Evolutionary conservation across 2,888 invertebrate genomes (phyloP), one percentile per base, ranked within the genome.

Genomic region (Campoletis raptor): DNA sequence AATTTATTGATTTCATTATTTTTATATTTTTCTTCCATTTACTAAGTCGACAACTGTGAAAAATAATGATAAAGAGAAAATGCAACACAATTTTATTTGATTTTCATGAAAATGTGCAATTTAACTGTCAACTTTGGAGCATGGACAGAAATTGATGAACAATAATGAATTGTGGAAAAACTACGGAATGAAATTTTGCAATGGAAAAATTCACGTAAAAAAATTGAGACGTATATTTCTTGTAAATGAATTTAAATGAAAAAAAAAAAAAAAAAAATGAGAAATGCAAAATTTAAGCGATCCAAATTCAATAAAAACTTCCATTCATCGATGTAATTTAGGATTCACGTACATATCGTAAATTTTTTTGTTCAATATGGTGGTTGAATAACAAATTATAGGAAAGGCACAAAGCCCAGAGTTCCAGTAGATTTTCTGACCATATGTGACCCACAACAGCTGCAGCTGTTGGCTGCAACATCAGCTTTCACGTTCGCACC

Each of bases 371-470:
- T n/a, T 12, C 21, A 57, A 57, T 21, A 30, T 36, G 37, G 24
- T 9, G 12, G 73, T 66, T 18, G 81, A 73, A 73, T 66, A 66
- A 81, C 81, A 81, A 73, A 81, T 81, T 36, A 52, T 30, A 72
- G 37, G n/a, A 61, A n/a, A 64, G 18, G 30, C 81, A 66, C 64
- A 73, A 73, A 73, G 73, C 66, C 48, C 73, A 21, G 5, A 42
- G 45, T 52, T 73, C 79, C 66, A 66, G 73, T 73, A 82, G 82
- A 88, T 87, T 81, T 70, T 85, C 81, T 84, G 84, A 88, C 91
- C 91, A 91, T 91, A 91, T 91, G 91, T 86, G 88, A 64, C 52
- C 86, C 69, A 85, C 87, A 89, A 89, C 91, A 90, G 91, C 90
- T 90, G 90, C 89, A 84, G 85, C 85, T 77, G 89, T 81, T 87